Conservation (phyloP, 2,113 vertebrate genomes). For the Ciconia boyciana region DNA sequence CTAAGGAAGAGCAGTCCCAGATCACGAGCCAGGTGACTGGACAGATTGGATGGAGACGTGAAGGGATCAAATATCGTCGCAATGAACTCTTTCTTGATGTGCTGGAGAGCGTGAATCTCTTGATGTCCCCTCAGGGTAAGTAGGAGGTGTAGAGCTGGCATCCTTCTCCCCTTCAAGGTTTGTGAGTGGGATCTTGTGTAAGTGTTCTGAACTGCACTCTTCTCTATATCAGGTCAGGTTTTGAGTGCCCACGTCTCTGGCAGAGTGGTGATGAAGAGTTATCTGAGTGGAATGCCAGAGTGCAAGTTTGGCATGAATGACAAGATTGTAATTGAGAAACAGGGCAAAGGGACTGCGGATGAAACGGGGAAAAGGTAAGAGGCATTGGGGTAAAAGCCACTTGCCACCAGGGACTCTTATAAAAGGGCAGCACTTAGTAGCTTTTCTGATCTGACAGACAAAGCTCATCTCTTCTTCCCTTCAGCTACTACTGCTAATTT, state of each 20-base stretch:
- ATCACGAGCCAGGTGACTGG: conserved; percentile 99
- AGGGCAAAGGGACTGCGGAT: conserved; percentile 94
- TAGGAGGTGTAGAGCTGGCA: not conserved
- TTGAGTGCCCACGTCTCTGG: conserved; percentile 97
- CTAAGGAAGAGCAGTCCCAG: conserved; percentile 98
- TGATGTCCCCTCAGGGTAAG: conserved; percentile 97
- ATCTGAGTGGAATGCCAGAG: conserved; percentile 98
- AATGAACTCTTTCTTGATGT: conserved; percentile 98
- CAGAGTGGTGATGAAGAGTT: conserved; percentile 99
- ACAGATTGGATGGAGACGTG: conserved; percentile 98
- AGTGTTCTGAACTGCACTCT: not conserved
- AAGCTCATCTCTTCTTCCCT: not conserved
- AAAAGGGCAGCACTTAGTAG: not conserved
- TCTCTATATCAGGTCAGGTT: conserved; percentile 85
- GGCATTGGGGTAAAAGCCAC: not conserved
- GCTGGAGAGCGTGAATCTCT: conserved; percentile 96
- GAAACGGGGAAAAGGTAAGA: conserved; percentile 94
- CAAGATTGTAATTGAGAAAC: conserved; percentile 99
- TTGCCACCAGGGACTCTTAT: not conserved
- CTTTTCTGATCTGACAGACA: not conserved
- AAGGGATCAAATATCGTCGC: conserved; percentile 98
- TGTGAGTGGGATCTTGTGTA: not conserved
- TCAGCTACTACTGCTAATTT: not conserved
- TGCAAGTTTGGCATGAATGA: conserved; percentile 99
- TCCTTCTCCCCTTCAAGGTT: not conserved